Evolutionary conservation across 1,140 invertebrate genomes (phyloP), one percentile per base, ranked within the genome.

Genomic region (Melanaphis sacchari): DNA sequence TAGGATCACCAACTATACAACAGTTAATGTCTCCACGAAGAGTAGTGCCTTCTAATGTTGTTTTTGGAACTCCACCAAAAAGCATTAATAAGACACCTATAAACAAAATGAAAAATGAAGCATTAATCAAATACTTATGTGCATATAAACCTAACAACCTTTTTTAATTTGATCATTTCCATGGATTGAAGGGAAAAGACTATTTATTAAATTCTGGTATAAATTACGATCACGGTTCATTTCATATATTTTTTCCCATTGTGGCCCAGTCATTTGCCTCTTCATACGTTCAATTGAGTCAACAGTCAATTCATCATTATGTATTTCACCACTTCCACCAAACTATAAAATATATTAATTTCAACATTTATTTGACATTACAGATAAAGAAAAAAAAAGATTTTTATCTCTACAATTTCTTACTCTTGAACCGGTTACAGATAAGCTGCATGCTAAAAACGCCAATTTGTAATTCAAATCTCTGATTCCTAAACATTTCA

Each of bases 101-200:
- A 94, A 94, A 41, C 49, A 31, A 26, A n/a, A 66, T n/a, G 1
- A n/a, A 8, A 66, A 90, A 90, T 43, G 3, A 41, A 66, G 41
- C n/a, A 6, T 59, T 22, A 66, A 90, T 66, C 11, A 90, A 90
- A 90, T 31, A 90, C 8, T 15, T 41, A 88, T 88, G 18, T 52
- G 52, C 36, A 11, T 46, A 46, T 43, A 46, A n/a, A 8, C 40
- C 4, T 41, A 90, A 31, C 52, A 89, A 95, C 97, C 99, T 94
- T 98, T 96, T 95, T 99, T 99, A 0, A 99, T 98, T 95, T 99
- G 99, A 94, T 99, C 99, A 95, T 99, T 99, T 85, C 99, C 99
- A 95, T 99, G 99, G 95, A 99, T 98, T 26, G 99, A 98, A 1
- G 99, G 99, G 95, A 99, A 99, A 18, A 99, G 96, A 95, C 98